Evolutionary conservation across 2,888 invertebrate genomes (phyloP).

Genomic region (Patella depressa): DNA sequence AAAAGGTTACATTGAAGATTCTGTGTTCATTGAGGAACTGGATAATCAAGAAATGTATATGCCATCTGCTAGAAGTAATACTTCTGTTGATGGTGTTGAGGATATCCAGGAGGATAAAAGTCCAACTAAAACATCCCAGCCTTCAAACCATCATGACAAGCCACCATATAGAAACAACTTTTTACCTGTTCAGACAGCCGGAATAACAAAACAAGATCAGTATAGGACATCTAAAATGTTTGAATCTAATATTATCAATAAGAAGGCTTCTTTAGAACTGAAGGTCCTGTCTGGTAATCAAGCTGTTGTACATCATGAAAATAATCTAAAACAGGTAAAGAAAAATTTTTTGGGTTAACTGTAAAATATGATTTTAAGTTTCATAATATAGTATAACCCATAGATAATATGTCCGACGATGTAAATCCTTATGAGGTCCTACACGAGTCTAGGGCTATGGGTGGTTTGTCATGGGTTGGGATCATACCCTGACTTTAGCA

Average conservation of each 20-base stretch:
- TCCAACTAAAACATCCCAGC: not conserved
- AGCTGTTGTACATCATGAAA: constrained; percentile 61
- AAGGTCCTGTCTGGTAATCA: constrained; percentile 62
- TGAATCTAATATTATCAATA: constrained; percentile 57
- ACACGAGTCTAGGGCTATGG: too few species aligned
- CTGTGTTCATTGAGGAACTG: constrained; percentile 61
- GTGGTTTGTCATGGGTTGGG: too few species aligned
- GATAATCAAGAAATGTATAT: constrained; percentile 56
- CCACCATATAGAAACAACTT: constrained; percentile 49
- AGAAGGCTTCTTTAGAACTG: constrained; percentile 58
- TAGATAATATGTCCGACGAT: too few species aligned
- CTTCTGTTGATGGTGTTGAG: not conserved
- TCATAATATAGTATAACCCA: too few species aligned
- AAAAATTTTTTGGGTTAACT: not conserved
- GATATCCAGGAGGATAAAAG: constrained; percentile 8
- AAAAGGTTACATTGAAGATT: constrained; percentile 51
- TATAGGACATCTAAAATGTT: constrained; percentile 58
- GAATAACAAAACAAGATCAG: constrained; percentile 67
- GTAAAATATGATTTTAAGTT: too few species aligned
- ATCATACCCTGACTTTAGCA: too few species aligned
- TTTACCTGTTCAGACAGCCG: constrained; percentile 55
- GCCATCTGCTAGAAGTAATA: constrained; percentile 30
- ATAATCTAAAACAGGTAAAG: constrained; percentile 54
- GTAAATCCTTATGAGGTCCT: too few species aligned
- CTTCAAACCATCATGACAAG: not conserved